Conservation (phyloP, 2,113 vertebrate species). For the Uropsilus gracilis region DNA sequence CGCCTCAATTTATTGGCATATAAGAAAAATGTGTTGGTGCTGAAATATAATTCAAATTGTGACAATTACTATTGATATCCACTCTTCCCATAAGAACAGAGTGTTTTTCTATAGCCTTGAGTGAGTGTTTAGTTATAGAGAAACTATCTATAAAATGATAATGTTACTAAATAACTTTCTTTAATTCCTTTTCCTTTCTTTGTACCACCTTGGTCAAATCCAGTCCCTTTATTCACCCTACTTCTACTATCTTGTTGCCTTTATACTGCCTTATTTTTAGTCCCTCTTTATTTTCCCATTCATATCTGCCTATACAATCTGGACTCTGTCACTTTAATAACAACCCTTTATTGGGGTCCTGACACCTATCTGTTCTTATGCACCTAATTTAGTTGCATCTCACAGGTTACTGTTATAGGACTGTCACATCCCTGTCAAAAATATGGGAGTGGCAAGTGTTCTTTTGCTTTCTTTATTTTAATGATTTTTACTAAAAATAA, state of each 20-base stretch:
- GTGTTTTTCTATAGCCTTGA: background rate
- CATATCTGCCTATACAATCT: accelerated
- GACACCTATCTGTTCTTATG: background rate
- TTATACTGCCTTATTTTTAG: background rate
- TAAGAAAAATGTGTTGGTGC: background rate
- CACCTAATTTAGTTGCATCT: background rate
- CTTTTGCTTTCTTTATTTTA: background rate
- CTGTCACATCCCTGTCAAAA: background rate
- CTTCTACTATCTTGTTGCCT: background rate
- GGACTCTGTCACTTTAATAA: background rate
- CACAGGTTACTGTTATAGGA: background rate
- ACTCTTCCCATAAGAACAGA: background rate
- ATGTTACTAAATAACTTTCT: background rate
- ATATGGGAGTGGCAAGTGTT: background rate
- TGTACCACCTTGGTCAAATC: background rate
- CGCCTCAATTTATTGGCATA: background rate
- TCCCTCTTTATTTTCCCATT: background rate
- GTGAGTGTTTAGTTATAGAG: background rate
- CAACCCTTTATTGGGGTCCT: background rate
- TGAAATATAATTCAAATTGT: background rate
- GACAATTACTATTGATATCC: background rate
- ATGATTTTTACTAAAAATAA: background rate
- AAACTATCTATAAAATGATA: background rate
- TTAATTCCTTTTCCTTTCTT: background rate
- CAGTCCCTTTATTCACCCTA: background rate